Conservation (phyloP, 2,113 vertebrate genomes). For the Elgaria multicarinata region DNA sequence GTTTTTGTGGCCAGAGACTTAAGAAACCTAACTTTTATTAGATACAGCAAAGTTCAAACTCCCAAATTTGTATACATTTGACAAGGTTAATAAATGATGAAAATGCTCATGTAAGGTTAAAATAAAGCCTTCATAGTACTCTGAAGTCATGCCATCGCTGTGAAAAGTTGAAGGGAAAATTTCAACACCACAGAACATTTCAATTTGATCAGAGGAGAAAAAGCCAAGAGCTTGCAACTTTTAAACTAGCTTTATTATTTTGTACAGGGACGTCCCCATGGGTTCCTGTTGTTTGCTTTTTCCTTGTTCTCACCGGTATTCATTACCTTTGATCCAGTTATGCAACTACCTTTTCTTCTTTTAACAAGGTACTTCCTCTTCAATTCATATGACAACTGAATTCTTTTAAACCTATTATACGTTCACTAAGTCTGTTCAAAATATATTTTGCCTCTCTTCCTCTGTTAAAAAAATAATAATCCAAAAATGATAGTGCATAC, state of each 20-base stretch:
- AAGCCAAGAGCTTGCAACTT: background rate
- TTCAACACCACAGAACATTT: background rate
- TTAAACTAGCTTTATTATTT: background rate
- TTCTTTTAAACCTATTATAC: background rate
- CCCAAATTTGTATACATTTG: background rate
- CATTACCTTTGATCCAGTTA: constrained; percentile 30
- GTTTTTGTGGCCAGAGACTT: background rate
- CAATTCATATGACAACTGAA: background rate
- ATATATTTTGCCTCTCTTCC: background rate
- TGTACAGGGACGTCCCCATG: background rate
- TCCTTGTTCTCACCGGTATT: background rate
- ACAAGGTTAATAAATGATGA: background rate
- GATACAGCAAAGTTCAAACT: background rate
- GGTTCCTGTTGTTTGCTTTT: background rate
- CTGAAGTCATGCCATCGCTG: background rate
- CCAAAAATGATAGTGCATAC: background rate
- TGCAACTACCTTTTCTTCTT: constrained; percentile 6
- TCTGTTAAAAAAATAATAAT: background rate
- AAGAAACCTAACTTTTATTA: background rate
- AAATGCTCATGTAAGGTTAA: background rate
- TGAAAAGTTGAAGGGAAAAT: background rate
- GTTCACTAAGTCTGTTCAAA: background rate
- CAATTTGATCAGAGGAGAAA: background rate
- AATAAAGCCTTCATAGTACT: background rate
- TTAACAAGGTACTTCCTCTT: background rate